Evolutionary conservation across 1,140 invertebrate species (phyloP).

Genomic region (Ceratina calcarata): DNA sequence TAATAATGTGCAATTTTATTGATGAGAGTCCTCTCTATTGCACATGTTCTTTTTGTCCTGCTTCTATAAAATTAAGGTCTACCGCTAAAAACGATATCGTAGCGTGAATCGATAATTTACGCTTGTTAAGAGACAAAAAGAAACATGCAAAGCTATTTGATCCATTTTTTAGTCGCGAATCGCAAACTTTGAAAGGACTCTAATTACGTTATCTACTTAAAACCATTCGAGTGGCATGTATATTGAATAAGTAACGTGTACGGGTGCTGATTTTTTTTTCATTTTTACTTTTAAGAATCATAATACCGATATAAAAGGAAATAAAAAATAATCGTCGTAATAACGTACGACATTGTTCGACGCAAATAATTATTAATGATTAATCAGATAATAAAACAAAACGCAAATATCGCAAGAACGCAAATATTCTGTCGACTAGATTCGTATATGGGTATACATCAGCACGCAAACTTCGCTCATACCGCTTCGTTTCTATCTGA

Average conservation of each 20-base stretch:
- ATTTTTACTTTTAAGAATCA: slow-evolving; percentile 15
- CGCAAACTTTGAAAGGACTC: background rate
- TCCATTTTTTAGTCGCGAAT: background rate
- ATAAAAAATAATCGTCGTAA: slow-evolving; percentile 63
- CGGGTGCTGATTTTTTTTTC: background rate
- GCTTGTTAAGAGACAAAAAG: no score
- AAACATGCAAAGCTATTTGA: no score
- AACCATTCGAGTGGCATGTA: slow-evolving; percentile 1
- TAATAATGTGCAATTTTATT: background rate
- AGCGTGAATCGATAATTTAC: no score
- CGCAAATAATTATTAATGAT: slow-evolving; percentile 67
- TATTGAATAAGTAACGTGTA: slow-evolving; percentile 1
- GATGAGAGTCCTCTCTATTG: background rate
- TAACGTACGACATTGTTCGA: slow-evolving; percentile 64
- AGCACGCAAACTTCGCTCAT: slow-evolving; percentile 74
- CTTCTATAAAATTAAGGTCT: no score
- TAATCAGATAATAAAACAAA: slow-evolving; percentile 55
- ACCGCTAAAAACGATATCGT: no score
- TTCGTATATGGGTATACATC: slow-evolving; percentile 75
- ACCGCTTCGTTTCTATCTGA: slow-evolving; percentile 52
- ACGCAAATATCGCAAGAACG: slow-evolving; percentile 64
- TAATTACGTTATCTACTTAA: background rate
- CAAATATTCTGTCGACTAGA: slow-evolving; percentile 80
- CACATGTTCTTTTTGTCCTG: background rate
- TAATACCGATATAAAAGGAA: slow-evolving; percentile 54